A percentile compares a stretch with the other conserved stretches of the same genome.
These are phyloP conservation scores for Eclectus roratus DNA, from an alignment of 2,113 vertebrate species.

Conservation along the genomic window DNA sequence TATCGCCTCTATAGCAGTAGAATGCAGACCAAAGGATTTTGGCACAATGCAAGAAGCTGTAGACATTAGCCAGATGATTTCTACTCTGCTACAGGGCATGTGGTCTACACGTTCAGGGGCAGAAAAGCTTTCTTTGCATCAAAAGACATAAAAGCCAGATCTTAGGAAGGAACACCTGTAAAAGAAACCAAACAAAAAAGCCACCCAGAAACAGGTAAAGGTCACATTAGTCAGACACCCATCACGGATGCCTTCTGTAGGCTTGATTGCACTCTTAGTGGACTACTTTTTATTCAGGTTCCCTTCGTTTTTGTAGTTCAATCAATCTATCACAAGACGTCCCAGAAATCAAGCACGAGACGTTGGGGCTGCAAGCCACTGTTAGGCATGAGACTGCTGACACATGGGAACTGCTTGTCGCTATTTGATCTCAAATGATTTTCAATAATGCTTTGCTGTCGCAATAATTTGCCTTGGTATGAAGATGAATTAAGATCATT, in stretches of 20 bases:
- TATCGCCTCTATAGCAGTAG: not conserved
- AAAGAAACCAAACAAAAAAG: not conserved
- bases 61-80: not conserved
- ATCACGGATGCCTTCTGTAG: not conserved
- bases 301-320: not conserved
- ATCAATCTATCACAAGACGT: not conserved
- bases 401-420: not conserved
- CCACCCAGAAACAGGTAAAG: not conserved
- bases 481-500: slow-evolving; percentile 32
- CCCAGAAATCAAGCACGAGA: not conserved
- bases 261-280: not conserved
- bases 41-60: not conserved
- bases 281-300: not conserved
- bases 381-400: not conserved
- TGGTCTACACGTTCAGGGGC: not conserved
- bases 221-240: not conserved
- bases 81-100: fast-evolving
- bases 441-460: not conserved
- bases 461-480: slow-evolving; percentile 20
- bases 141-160: not conserved
- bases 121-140: not conserved
- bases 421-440: not conserved
- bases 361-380: not conserved
- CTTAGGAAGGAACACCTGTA: not conserved
- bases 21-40: not conserved